These are phyloP conservation scores for Pollenia labialis DNA, from an alignment of 2,888 invertebrate genomes.

Conservation along the genomic window DNA sequence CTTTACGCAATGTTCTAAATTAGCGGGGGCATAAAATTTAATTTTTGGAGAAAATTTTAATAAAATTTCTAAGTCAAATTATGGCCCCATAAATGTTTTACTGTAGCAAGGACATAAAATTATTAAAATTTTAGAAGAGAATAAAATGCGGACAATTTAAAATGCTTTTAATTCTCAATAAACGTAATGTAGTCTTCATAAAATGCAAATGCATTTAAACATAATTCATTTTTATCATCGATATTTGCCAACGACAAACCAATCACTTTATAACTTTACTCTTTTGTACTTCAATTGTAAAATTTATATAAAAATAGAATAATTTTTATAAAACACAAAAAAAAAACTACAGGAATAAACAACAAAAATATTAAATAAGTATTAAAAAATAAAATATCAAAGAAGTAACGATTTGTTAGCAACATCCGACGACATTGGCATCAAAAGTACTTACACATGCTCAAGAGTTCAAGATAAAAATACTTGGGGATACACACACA, in stretches of 20 bases:
- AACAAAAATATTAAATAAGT: background rate
- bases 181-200: too few relatives aligned
- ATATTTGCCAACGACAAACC: too few relatives aligned
- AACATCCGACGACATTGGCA: conserved; percentile 35
- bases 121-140: too few relatives aligned
- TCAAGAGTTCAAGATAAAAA: conserved; percentile 9
- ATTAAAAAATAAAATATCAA: background rate
- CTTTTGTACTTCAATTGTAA: too few relatives aligned
- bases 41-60: conserved; percentile 39
- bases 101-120: too few relatives aligned
- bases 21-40: conserved; percentile 27
- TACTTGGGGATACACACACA: background rate
- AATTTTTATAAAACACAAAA: background rate
- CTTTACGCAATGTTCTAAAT: conserved; percentile 4
- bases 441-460: conserved; percentile 28
- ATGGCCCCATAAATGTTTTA: too few relatives aligned
- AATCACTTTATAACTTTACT: too few relatives aligned
- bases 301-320: too few relatives aligned
- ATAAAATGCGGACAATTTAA: too few relatives aligned
- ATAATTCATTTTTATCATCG: too few relatives aligned
- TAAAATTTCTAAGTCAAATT: background rate
- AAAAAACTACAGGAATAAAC: background rate
- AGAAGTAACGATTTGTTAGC: conserved; percentile 47
- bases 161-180: too few relatives aligned
- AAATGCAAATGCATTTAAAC: too few relatives aligned